phyloP scores from a whole-genome alignment of 2,113 vertebrate genomes.

The Eonycteris spelaea region DNA sequence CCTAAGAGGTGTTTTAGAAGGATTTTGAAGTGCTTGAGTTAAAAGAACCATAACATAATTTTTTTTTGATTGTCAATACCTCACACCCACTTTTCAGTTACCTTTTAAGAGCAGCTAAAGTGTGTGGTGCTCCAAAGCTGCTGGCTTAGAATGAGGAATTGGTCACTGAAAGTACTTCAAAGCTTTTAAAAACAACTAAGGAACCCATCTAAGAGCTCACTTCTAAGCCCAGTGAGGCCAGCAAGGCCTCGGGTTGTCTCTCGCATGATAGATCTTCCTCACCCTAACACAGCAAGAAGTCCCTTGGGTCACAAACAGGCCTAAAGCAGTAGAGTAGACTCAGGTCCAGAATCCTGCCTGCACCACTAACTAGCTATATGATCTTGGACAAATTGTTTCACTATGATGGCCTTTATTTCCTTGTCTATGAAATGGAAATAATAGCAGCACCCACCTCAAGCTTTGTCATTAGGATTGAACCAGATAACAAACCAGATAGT shows the following conservation, averaged over 20 bases:
- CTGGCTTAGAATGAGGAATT: not conserved
- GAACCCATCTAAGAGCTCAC: not conserved
- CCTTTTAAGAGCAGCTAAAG: conserved; percentile 23
- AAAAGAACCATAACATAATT: not conserved
- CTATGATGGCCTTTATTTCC: not conserved
- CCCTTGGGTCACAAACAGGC: not conserved
- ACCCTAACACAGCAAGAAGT: too few relatives aligned
- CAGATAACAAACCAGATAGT: not conserved
- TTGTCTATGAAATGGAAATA: not conserved
- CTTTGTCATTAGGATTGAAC: not conserved
- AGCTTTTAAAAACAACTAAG: not conserved
- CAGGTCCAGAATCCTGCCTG: not conserved
- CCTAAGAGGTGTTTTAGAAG: not conserved
- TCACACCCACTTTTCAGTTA: conserved; percentile 34
- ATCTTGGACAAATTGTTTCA: not conserved
- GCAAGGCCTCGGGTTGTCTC: not conserved
- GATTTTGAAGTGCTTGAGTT: not conserved
- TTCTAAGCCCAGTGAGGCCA: not conserved
- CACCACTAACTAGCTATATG: not conserved
- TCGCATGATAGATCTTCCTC: not conserved
- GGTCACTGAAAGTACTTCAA: not conserved
- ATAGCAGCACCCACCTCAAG: not conserved
- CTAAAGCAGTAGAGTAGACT: not conserved
- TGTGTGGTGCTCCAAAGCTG: not conserved
- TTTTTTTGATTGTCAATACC: not conserved